These are phyloP conservation scores for Lamprotornis superbus DNA, from an alignment of 2,113 vertebrate genomes.

Conservation along the genomic window DNA sequence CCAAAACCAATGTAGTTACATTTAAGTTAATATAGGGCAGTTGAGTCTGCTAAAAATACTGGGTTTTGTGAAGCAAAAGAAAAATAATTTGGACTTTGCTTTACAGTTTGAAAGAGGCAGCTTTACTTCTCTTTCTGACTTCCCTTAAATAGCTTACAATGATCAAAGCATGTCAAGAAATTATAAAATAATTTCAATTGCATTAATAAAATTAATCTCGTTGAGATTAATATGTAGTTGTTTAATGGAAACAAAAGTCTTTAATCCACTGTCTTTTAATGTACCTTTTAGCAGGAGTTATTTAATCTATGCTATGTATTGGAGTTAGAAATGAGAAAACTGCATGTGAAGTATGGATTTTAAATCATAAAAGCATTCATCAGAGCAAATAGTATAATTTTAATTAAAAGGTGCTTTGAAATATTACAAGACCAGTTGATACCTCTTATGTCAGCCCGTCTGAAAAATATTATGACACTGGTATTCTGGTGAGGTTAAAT, in stretches of 20 bases:
- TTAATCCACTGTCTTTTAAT: background rate
- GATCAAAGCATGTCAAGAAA: background rate
- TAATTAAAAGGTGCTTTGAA: background rate
- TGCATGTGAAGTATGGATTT: background rate
- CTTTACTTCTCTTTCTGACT: background rate
- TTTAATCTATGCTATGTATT: background rate
- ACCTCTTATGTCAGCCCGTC: background rate
- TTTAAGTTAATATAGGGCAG: background rate
- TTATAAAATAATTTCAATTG: background rate
- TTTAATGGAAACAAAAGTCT: background rate
- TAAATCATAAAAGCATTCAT: background rate
- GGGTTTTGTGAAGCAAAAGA: background rate
- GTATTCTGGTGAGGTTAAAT: background rate
- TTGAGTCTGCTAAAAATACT: background rate
- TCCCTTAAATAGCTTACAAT: background rate
- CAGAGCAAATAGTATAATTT: background rate
- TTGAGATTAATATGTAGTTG: background rate
- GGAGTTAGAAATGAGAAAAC: background rate
- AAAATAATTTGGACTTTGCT: background rate
- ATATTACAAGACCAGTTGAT: background rate
- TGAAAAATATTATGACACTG: background rate
- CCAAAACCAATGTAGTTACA: background rate
- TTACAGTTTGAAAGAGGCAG: background rate
- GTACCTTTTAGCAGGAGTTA: background rate
- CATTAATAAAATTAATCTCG: background rate